Base-by-base conservation (phyloP, 1,140 invertebrate genomes). In the Leptonema lineaticorne region DNA sequence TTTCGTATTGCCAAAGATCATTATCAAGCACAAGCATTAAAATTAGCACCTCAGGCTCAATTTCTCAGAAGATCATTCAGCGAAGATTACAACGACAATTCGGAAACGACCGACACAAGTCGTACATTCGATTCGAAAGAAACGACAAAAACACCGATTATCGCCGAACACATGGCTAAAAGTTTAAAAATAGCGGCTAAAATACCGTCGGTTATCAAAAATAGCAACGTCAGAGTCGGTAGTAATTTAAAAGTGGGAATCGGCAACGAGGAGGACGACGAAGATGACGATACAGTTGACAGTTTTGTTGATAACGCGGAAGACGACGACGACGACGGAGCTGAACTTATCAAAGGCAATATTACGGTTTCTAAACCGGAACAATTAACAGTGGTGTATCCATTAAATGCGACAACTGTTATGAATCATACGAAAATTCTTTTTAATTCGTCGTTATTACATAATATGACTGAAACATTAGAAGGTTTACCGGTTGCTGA, bases 1-100 rank as follows among this genome's bases (percentile, higher is more conserved):
- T 83, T 88, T 41, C 77, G 77, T 53, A 81, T 77, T 62, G 78
- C 82, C 0, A 56, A 83, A 78, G 70, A 75, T 8, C 70, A 69
- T 6, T 46, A 63, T 77, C 67, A 77, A 78, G 74, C 75, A 77
- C 62, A 75, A 69, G 71, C 63, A 63, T 59, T 74, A 70, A 22
- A 63, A 66, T 26, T 53, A 24, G 66, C 76, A 73, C 75, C 82
- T 74, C 63, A 76, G 73, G 73, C 75, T 72, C 75, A 80, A 70
- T 59, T 82, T 29, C 69, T 82, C 73, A 71, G 75, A 79, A 73
- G 80, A 74, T 75, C 78, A 14, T 77, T 82, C 74, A 74, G 59
- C 22, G 24, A 74, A 75, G 73, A 60, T 28, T 22, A 46, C 5
- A 65, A 68, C 5, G 66, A 57, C 11, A 20, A 63, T 14, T 14